Base-by-base conservation (phyloP, 2,113 vertebrate genomes). In the Hiodon alosoides region DNA sequence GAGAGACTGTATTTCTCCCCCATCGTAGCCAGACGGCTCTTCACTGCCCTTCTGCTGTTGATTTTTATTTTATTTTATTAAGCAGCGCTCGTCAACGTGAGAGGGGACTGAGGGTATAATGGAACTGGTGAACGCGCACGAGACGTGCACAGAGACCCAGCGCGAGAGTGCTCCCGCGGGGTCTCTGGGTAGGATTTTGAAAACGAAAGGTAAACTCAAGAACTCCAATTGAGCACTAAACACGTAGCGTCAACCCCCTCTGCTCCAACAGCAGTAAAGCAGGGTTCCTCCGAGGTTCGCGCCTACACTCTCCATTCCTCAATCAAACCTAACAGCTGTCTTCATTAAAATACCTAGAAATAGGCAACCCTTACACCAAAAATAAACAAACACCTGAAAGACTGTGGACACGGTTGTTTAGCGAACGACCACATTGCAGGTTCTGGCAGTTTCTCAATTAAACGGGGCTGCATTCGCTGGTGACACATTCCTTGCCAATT, bases 401-500 rank as follows among this genome's bases (percentile, higher is more conserved):
- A n/a, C 14, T 14, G 13, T 11, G 1, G 2, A 65, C 59, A 59
- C 48, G 65, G 50, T 54, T 71, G 75, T 69, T 76, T 76, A 76
- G 68, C 68, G 62, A 76, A 71, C 75, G 72, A 72, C 71, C 72
- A 68, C 46, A 54, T n/a, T 48, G 59, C 68, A 16, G 67, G 69
- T 62, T 69, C 67, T 59, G 71, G 76, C 59, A 62, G 17, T 70
- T 48, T 76, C 74, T 76, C 64, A 73, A 70, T 76, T 76, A 70
- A 78, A 73, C 16, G 31, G 9, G 66, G 11, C 61, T 59, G 57
- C 67, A 69, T 67, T 76, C 61, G 59, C 54, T 52, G 60, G 65
- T 70, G 74, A 76, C 79, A 78, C 59, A 71, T 67, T 67, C 68
- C 66, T 3, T 47, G 73, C 74, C 57, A 71, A 77, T 80, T 78